phyloP scores from a whole-genome alignment of 2,888 invertebrate species.

The Acleris emargana region DNA sequence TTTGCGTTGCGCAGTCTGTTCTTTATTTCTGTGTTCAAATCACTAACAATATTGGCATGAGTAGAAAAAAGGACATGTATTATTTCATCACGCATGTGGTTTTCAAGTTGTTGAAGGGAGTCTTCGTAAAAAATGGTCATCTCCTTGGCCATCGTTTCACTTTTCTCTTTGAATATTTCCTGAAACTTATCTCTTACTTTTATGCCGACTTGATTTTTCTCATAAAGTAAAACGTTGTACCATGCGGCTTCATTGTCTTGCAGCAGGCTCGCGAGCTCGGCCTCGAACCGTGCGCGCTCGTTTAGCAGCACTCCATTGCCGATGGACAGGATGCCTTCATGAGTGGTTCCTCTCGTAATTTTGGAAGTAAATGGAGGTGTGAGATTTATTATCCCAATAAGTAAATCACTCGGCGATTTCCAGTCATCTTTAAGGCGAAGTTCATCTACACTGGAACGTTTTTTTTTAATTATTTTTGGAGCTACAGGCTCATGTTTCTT shows the following conservation, averaged over 20 bases:
- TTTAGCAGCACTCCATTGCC: conserved; percentile 60
- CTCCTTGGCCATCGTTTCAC: conserved; percentile 61
- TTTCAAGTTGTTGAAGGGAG: conserved; percentile 66
- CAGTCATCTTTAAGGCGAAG: conserved; percentile 49
- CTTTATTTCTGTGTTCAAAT: conserved; percentile 64
- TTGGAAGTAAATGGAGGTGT: conserved; percentile 75
- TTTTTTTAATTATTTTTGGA: conserved; percentile 30
- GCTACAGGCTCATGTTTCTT: conserved; percentile 9
- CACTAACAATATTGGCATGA: conserved; percentile 58
- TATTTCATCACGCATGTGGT: conserved; percentile 60
- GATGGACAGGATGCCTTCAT: conserved; percentile 70
- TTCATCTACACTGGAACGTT: conserved; percentile 20
- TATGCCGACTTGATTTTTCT: conserved; percentile 53
- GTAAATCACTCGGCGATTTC: conserved; percentile 73
- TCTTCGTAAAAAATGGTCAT: conserved; percentile 63
- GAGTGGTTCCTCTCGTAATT: conserved; percentile 70
- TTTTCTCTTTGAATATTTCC: conserved; percentile 61
- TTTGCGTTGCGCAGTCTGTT: conserved; percentile 60
- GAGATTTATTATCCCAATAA: conserved; percentile 65
- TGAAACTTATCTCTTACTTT: conserved; percentile 59
- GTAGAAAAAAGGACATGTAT: conserved; percentile 51
- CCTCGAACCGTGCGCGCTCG: conserved; percentile 56
- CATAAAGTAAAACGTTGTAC: conserved; percentile 60
- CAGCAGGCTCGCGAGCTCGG: conserved; percentile 50
- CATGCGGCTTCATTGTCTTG: conserved; percentile 67